Percentiles rank a stretch among this genome's conserved stretches.
Evolutionary conservation across 2,113 vertebrate species (phyloP).

Genomic region (Turdus rufiventris): DNA sequence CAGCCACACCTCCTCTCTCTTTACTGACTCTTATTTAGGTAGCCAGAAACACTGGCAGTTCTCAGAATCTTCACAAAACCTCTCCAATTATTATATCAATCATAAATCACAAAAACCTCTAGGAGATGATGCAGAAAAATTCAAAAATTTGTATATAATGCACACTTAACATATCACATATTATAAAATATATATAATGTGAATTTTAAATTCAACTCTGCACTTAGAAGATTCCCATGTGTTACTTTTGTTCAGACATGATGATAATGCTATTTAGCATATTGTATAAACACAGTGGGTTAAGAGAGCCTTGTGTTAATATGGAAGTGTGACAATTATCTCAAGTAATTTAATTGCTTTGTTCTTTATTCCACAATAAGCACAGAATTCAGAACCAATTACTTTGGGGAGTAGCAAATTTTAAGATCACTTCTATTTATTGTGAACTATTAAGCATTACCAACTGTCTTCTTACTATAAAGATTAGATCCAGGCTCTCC

Average conservation of each 20-base stretch:
- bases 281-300: neutral
- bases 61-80: neutral
- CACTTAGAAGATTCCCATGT: neutral
- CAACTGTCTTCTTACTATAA: neutral
- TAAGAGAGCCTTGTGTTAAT: neutral
- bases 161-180: neutral
- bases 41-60: neutral
- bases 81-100: neutral
- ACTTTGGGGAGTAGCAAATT: neutral
- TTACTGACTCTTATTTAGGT: neutral
- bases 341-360: constrained; percentile 5
- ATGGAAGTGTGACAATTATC: neutral
- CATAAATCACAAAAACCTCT: neutral
- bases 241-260: neutral
- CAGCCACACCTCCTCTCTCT: neutral
- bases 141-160: neutral
- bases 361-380: neutral
- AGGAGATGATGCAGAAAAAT: neutral
- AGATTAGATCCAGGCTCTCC: neutral
- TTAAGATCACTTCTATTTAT: neutral
- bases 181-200: neutral
- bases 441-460: neutral
- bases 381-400: neutral
- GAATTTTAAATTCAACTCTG: neutral
- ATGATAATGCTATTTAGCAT: neutral